Evolutionary conservation across 2,113 vertebrate genomes (phyloP), one percentile per base, ranked within the genome.

Genomic region (Blennius ocellaris): DNA sequence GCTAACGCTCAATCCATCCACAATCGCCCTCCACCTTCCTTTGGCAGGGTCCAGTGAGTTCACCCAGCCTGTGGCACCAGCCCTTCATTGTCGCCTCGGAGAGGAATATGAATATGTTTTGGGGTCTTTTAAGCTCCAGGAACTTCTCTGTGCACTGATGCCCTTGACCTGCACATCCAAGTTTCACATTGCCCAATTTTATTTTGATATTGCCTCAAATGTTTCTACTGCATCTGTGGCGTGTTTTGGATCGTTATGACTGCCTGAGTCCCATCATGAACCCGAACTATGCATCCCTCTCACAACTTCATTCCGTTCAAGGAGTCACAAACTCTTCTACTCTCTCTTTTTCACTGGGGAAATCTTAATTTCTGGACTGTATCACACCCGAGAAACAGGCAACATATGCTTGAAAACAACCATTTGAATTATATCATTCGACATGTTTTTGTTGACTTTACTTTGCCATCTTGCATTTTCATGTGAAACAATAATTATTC

Each of bases 1-100:
- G 98, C 92, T 99, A 95, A 93, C 88, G 6, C n/a, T 80, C 53
- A 30, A 43, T 80, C 58, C 44, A 15, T 68, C 66, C 73, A 65
- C 63, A 58, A 53, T 80, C 73, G 45, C 66, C 36, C 40, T 45
- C 56, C 8, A 0, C 56, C 59, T 62, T 14, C 72, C 57, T 75
- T 67, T 53, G 65, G 80, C 55, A 14, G 14, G 47, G 44, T 78
- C 62, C 58, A 21, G 43, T 58, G 49, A 67, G 12, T 36, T 45
- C 47, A 60, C 44, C 44, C 50, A 11, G 57, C 70, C 73, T 43
- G 78, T 69, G 64, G 71, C 54, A 63, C 56, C 69, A 58, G 38
- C 54, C 80, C 44, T 78, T 40, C 50, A 15, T 68, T 63, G 59
- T 74, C 69, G 58, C 62, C 44, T 69, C 37, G 39, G 49, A 50